These are phyloP conservation scores for Pristionchus mayeri DNA, from an alignment of 2,888 invertebrate species.

Conservation along the genomic window DNA sequence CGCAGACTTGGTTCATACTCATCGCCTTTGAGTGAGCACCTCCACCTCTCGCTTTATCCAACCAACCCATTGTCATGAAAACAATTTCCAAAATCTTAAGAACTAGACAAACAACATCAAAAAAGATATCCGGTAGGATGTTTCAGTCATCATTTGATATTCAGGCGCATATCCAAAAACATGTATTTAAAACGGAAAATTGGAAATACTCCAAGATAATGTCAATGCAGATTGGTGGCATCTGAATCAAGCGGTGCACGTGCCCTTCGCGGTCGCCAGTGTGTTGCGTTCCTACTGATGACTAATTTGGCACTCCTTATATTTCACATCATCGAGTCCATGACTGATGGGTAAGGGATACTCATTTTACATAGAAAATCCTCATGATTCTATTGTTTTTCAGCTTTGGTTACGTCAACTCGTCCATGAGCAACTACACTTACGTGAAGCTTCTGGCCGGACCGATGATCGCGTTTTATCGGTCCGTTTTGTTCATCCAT, in stretches of 20 bases:
- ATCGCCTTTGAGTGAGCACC: not conserved
- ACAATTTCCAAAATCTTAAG: no score
- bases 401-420: slow-evolving; percentile 22
- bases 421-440: not conserved
- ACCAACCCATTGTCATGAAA: no score
- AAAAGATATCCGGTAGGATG: no score
- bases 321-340: slow-evolving; percentile 15
- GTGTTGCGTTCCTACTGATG: slow-evolving; percentile 19
- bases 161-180: no score
- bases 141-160: no score
- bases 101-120: no score
- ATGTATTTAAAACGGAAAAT: not conserved
- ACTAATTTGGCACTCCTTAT: slow-evolving; percentile 7
- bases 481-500: not conserved
- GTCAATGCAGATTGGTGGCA: no score
- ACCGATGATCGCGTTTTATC: slow-evolving; percentile 4
- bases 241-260: no score
- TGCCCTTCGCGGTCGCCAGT: not conserved
- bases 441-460: not conserved
- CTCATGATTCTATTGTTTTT: not conserved
- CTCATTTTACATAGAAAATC: not conserved
- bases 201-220: not conserved
- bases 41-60: no score
- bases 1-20: slow-evolving; percentile 43
- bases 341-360: not conserved